A percentile compares a stretch with the other conserved stretches of the same genome.
These are phyloP conservation scores for Poecile montanus DNA, from an alignment of 2,797 vertebrate species.

Conservation along the genomic window DNA sequence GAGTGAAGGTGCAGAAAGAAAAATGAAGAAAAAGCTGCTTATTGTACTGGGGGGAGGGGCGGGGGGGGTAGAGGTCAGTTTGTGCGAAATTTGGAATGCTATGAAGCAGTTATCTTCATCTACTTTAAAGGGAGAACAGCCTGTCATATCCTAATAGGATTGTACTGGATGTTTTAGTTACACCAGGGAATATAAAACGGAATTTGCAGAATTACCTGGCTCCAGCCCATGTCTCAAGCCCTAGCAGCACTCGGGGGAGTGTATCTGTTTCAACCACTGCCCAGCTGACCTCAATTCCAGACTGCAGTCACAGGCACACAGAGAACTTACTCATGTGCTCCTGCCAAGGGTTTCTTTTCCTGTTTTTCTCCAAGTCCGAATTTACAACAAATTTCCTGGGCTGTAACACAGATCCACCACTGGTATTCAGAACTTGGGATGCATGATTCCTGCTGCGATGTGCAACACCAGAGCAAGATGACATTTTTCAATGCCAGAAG, in stretches of 20 bases:
- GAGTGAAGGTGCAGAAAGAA: neutral
- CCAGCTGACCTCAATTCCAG: neutral
- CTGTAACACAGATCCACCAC: fast-evolving
- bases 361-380: neutral
- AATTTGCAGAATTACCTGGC: neutral
- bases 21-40: neutral
- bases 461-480: neutral
- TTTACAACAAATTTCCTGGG: neutral
- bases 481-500: neutral
- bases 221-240: neutral
- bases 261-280: neutral
- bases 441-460: neutral
- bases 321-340: neutral
- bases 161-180: neutral
- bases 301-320: neutral
- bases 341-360: neutral
- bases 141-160: neutral
- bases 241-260: neutral
- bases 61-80: neutral
- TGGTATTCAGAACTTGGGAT: neutral
- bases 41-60: neutral
- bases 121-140: neutral
- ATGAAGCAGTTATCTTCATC: neutral
- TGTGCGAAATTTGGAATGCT: neutral
- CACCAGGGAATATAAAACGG: neutral